These are phyloP conservation scores for Oxyura jamaicensis DNA, from an alignment of 2,113 vertebrate genomes.

Conservation along the genomic window DNA sequence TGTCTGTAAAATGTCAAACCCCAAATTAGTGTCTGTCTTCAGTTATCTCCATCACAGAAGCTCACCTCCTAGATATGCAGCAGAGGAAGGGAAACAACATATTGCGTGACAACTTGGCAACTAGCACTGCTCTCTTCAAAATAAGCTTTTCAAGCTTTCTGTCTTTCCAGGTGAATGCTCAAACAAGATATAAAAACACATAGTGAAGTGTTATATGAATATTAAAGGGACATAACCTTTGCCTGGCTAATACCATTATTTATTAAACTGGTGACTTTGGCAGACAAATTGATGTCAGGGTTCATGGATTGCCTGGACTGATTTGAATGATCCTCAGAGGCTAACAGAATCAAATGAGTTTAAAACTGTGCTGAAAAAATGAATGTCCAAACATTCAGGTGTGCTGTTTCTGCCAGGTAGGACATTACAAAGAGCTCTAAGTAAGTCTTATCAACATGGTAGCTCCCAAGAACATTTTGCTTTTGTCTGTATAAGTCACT, in stretches of 20 bases:
- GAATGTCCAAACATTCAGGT: neutral
- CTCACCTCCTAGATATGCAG: neutral
- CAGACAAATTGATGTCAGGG: neutral
- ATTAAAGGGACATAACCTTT: constrained; percentile 1
- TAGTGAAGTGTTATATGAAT: neutral
- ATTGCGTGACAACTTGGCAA: neutral
- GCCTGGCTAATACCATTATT: neutral
- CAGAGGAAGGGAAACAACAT: neutral
- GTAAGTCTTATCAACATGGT: neutral
- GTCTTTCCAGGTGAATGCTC: neutral
- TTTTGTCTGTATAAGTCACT: neutral
- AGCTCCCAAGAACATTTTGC: neutral
- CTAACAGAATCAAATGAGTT: neutral
- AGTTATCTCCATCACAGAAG: neutral
- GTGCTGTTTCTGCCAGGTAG: neutral
- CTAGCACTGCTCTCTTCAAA: neutral
- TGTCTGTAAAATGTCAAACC: neutral
- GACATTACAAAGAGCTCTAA: neutral
- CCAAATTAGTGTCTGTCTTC: neutral
- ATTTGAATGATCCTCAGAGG: neutral
- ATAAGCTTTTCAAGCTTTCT: neutral
- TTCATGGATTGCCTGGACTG: neutral
- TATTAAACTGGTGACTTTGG: neutral
- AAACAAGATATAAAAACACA: neutral
- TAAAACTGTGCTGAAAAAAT: neutral